phyloP scores from a whole-genome alignment of 2,113 vertebrate species.

The Sardina pilchardus region DNA sequence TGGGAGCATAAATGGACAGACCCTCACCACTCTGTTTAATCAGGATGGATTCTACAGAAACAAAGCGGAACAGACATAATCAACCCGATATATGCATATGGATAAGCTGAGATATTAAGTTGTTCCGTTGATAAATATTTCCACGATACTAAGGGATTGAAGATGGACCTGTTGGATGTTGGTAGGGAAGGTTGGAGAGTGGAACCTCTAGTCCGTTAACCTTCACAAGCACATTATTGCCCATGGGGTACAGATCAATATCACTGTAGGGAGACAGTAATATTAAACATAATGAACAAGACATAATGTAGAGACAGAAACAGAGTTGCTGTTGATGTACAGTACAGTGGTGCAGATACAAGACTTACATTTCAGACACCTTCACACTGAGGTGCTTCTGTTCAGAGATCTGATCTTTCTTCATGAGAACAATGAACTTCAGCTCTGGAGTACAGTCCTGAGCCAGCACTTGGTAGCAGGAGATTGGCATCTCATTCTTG shows the following conservation, averaged over 20 bases:
- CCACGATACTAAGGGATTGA: neutral
- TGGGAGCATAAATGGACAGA: constrained; percentile 55
- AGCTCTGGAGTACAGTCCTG: constrained; percentile 78
- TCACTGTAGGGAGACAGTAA: constrained; percentile 49
- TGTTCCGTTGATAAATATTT: too few relatives aligned
- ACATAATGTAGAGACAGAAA: neutral
- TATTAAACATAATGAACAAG: neutral
- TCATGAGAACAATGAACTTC: constrained; percentile 78
- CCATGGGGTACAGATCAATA: constrained; percentile 49
- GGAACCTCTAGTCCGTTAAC: constrained; percentile 60
- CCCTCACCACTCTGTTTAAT: constrained; percentile 51
- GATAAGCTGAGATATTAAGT: neutral
- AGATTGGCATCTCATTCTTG: constrained; percentile 70
- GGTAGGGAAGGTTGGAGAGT: constrained; percentile 53
- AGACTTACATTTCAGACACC: constrained; percentile 73
- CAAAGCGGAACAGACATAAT: neutral
- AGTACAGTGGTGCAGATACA: neutral
- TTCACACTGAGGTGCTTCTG: constrained; percentile 67
- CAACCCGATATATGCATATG: neutral
- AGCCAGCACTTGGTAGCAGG: constrained; percentile 76
- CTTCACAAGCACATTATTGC: constrained; percentile 41
- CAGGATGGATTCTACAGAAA: constrained; percentile 54
- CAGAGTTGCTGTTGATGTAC: neutral
- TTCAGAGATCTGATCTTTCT: constrained; percentile 60
- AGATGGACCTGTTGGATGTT: constrained; percentile 53